Conservation (phyloP, 92 coral and sea anemone genomes). For the Palythoa heliodiscus region DNA sequence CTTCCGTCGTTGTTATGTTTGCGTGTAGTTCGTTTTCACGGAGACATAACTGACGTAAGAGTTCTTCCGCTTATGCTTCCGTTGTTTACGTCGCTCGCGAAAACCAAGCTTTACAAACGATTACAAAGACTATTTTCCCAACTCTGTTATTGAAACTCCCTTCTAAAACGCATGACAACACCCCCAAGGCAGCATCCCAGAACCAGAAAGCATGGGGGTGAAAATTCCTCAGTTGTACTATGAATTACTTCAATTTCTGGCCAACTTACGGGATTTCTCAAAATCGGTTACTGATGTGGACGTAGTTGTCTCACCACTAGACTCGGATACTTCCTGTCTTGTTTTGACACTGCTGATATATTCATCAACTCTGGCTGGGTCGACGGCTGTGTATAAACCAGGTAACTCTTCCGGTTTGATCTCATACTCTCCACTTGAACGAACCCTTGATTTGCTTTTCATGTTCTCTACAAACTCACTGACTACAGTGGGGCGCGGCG, state of each 20-base stretch:
- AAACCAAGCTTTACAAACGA: no score
- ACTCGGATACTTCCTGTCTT: background rate
- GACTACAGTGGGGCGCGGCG: slow-evolving; percentile 54
- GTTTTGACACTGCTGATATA: background rate
- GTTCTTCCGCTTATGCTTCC: no score
- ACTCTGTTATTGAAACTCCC: no score
- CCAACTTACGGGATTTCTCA: slow-evolving; percentile 16
- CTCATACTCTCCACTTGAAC: slow-evolving; percentile 15
- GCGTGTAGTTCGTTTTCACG: no score
- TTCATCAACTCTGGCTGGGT: background rate
- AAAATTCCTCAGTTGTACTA: no score
- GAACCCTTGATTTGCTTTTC: slow-evolving; percentile 39
- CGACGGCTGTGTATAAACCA: background rate
- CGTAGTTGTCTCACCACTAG: slow-evolving; percentile 18
- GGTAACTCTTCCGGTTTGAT: background rate
- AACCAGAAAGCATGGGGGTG: no score
- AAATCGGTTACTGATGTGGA: slow-evolving; percentile 11
- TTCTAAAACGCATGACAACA: no score
- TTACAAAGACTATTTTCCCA: no score
- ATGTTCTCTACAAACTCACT: slow-evolving; percentile 59
- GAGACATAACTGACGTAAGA: no score
- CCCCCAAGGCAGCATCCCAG: no score
- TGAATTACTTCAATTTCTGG: background rate
- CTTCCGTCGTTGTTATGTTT: no score
- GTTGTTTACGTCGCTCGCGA: no score